Conservation (phyloP, 1,140 invertebrate species). For the Scaptomyza pallida region DNA sequence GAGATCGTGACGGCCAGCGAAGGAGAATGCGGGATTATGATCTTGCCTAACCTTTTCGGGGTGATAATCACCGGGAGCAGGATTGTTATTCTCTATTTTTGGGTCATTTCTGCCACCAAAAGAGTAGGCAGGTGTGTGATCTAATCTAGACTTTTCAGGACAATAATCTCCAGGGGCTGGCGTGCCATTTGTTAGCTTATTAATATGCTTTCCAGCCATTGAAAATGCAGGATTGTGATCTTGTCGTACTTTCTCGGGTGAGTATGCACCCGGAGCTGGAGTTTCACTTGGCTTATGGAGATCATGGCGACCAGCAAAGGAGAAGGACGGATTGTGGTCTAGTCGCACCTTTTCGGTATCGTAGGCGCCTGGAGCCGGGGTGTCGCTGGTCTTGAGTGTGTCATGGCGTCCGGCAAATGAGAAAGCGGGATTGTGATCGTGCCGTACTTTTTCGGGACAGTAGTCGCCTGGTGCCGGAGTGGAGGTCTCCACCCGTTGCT, state of each 20-base stretch:
- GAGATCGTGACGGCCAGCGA: constrained; percentile 84
- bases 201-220: constrained; percentile 85
- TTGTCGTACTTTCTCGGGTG: constrained; percentile 86
- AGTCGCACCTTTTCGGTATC: constrained; percentile 86
- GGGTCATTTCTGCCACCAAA: constrained; percentile 85
- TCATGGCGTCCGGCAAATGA: constrained; percentile 85
- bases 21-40: constrained; percentile 85
- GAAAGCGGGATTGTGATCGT: constrained; percentile 85
- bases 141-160: constrained; percentile 86
- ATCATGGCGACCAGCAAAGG: constrained; percentile 85
- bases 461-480: constrained; percentile 92
- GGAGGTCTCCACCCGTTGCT: constrained; percentile 87
- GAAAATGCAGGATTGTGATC: constrained; percentile 86
- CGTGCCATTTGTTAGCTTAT: constrained; percentile 79
- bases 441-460: constrained; percentile 88
- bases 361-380: constrained; percentile 86
- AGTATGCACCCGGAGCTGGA: constrained; percentile 87
- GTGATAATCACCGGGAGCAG: constrained; percentile 90
- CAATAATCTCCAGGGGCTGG: constrained; percentile 88
- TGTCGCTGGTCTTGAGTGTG: constrained; percentile 83
- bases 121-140: constrained; percentile 85
- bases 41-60: constrained; percentile 87
- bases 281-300: constrained; percentile 88
- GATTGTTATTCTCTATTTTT: constrained; percentile 88
- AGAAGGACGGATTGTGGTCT: constrained; percentile 84